Percentiles rank a stretch among this genome's conserved stretches.
Evolutionary conservation across 2,888 invertebrate genomes (phyloP).

Genomic region (Lapara coniferarum): DNA sequence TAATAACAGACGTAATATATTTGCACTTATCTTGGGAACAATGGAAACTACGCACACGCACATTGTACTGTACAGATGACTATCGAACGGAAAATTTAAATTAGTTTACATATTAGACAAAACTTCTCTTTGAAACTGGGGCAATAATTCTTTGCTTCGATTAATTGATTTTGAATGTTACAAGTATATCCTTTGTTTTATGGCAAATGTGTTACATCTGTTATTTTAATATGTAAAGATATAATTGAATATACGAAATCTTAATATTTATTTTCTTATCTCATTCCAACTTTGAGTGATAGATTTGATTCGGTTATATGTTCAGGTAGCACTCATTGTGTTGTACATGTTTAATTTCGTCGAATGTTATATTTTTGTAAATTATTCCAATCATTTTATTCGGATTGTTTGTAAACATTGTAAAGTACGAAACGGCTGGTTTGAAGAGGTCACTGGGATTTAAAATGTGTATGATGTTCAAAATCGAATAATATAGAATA

Average conservation of each 20-base stretch:
- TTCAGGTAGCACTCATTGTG: conserved; percentile 64
- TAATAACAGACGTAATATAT: conserved; percentile 21
- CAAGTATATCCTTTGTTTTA: conserved; percentile 10
- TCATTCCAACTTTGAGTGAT: conserved; percentile 75
- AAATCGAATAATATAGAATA: conserved; percentile 15
- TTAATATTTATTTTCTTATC: conserved; percentile 65
- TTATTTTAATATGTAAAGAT: conserved; percentile 30
- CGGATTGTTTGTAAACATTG: conserved; percentile 55
- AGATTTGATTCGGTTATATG: conserved; percentile 58
- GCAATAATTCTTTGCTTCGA: not conserved
- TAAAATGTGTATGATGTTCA: conserved; percentile 6
- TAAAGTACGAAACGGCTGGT: conserved; percentile 61
- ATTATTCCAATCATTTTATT: conserved; percentile 65
- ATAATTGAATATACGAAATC: conserved; percentile 38
- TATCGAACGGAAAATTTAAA: not conserved
- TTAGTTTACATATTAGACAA: not conserved
- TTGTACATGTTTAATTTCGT: conserved; percentile 63
- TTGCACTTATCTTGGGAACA: conserved; percentile 21
- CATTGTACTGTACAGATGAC: not conserved
- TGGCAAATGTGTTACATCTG: conserved; percentile 19
- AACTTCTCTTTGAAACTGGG: not conserved
- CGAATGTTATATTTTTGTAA: conserved; percentile 77
- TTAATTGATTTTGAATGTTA: conserved; percentile 5
- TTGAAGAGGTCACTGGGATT: conserved; percentile 38
- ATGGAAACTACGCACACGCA: conserved; percentile 22